Conservation (phyloP, 2,113 vertebrate genomes). For the Phaethornis superciliosus region DNA sequence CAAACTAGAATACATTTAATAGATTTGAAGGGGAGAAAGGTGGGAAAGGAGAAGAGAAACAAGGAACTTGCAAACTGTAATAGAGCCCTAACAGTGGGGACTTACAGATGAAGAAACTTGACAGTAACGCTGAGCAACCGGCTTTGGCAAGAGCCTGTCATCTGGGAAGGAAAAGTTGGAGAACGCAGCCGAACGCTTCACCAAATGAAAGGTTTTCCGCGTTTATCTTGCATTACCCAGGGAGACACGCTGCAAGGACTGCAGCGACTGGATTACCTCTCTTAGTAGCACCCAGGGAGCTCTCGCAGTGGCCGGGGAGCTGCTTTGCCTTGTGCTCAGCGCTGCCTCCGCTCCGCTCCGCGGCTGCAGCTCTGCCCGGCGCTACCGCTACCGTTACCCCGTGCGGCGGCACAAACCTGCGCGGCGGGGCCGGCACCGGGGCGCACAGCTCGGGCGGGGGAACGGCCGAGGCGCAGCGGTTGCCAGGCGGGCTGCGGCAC, state of each 20-base stretch:
- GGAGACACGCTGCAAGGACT: neutral
- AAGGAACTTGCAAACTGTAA: neutral
- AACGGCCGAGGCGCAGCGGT: neutral
- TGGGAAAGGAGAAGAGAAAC: neutral
- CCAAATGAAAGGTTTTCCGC: neutral
- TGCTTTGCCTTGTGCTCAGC: neutral
- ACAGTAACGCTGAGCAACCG: neutral
- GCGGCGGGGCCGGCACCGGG: neutral
- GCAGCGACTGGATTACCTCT: neutral
- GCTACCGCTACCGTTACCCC: neutral
- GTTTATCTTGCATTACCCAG: accelerated
- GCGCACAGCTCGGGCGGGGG: neutral
- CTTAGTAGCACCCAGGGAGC: accelerated
- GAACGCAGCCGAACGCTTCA: neutral
- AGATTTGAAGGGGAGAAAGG: neutral
- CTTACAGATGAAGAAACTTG: neutral
- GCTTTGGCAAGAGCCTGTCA: neutral
- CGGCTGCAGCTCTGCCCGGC: neutral
- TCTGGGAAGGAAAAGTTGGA: neutral
- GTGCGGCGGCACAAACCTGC: neutral
- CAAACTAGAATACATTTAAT: neutral
- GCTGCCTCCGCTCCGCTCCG: neutral
- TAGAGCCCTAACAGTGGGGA: neutral
- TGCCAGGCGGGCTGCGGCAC: neutral
- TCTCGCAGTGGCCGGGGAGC: neutral